Conservation (phyloP, 2,113 vertebrate species). For the Plotosus lineatus region DNA sequence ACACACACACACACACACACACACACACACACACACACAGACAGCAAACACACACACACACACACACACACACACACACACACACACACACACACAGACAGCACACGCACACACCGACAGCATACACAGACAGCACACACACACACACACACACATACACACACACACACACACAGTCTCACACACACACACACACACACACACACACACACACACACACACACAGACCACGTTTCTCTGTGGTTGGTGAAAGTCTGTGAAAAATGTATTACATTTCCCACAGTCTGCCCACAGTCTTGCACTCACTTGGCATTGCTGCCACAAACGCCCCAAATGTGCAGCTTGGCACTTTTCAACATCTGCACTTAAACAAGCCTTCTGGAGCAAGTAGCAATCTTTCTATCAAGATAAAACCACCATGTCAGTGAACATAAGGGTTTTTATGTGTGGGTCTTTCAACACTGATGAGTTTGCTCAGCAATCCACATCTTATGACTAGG, state of each 20-base stretch:
- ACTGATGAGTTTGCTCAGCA: neutral
- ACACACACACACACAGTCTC: neutral
- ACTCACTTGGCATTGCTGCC: conserved; percentile 15
- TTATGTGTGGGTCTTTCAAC: neutral
- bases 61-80: no score
- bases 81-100: no score
- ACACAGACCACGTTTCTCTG: conserved; percentile 29
- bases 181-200: neutral
- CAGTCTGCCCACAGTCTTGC: conserved; percentile 21
- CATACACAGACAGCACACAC: no score
- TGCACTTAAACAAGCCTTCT: conserved; percentile 11
- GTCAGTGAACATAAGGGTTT: neutral
- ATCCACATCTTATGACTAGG: neutral
- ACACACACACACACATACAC: no score
- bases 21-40: no score
- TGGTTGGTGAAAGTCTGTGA: conserved; percentile 10
- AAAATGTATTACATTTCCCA: conserved; percentile 14
- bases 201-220: neutral
- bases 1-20: no score
- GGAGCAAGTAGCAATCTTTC: neutral
- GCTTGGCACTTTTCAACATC: conserved; percentile 17
- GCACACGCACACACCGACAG: no score
- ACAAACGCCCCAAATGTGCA: conserved; percentile 19
- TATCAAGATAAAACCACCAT: neutral
- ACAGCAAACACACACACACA: no score